Percentiles rank a stretch among this genome's conserved stretches.
phyloP scores from a whole-genome alignment of 2,888 invertebrate genomes.

The Chalcis sispes region DNA sequence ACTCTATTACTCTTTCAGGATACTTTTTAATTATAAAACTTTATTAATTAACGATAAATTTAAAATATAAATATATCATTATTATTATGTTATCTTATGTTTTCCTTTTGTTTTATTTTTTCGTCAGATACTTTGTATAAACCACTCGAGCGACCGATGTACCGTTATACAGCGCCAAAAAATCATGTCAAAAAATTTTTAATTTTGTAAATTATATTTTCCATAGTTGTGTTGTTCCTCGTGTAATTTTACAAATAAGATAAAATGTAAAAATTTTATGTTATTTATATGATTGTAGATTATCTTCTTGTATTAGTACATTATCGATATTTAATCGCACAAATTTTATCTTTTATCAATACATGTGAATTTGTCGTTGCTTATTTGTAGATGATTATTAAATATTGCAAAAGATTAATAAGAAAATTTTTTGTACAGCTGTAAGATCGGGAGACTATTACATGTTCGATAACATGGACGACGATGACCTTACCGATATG shows the following conservation, averaged over 20 bases:
- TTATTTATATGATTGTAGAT: no score
- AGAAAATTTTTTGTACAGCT: slow-evolving; percentile 79
- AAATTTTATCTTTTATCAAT: no score
- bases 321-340: no score
- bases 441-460: slow-evolving; percentile 99
- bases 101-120: slow-evolving; percentile 60
- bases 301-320: no score
- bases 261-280: no score
- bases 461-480: slow-evolving; percentile 97
- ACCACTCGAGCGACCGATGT: slow-evolving; percentile 76
- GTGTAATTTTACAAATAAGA: no score
- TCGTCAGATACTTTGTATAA: slow-evolving; percentile 78
- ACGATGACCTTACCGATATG: slow-evolving; percentile 82
- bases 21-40: background rate
- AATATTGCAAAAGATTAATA: background rate
- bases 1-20: background rate
- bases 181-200: slow-evolving; percentile 77
- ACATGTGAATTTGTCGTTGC: no score
- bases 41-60: background rate
- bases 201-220: no score
- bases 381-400: background rate
- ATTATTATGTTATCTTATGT: slow-evolving; percentile 4
- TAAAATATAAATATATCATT: background rate
- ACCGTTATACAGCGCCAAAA: slow-evolving; percentile 76
- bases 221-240: no score